Base-by-base conservation (phyloP, 2,797 vertebrate genomes). In the Smutsia gigantea region DNA sequence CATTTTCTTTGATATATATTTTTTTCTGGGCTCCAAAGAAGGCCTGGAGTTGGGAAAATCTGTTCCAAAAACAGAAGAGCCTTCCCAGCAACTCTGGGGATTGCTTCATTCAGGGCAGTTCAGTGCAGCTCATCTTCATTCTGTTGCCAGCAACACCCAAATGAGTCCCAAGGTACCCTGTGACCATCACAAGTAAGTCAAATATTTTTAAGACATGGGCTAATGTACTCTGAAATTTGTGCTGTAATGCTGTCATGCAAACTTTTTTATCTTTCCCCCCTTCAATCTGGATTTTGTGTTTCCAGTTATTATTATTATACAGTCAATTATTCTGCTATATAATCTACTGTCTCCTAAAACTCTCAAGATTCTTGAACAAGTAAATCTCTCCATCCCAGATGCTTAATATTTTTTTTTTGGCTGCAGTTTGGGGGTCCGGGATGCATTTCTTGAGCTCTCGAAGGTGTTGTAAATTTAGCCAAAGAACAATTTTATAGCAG, bases 21-120 rank as follows among this genome's bases (percentile, higher is more conserved):
- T 7, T 14, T 15, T 4, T 2, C 21, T 25, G n/a, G 39, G 63
- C 51, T 59, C 59, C 34, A 39, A 93, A 68, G 66, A 77, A 86
- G 61, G 61, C 72, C 51, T 81, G 15, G 29, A 96, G 82, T 95
- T 64, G 37, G 63, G 71, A 61, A 90, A 88, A 69, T 11, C 61
- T 83, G 34, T 72, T 1, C 6, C 39, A 61, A 77, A 19, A 68
- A 64, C 23, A 23, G 13, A 13, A 5, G 39, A 85, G 15, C 8
- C 9, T 81, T 23, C n/a, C 34, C n/a, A n/a, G 75, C 63, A 46
- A 0, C 0, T 3, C 55, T 13, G 15, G 4, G 34, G 37, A 53
- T 31, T 79, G 1, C 83, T 68, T 39, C 61, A 23, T 46, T 87
- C 61, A n/a, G 68, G 66, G 27, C 74, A 85, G 0, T n/a, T 68